Evolutionary conservation across 2,797 vertebrate genomes (phyloP), one percentile per base, ranked within the genome.

Genomic region (Champsocephalus esox): DNA sequence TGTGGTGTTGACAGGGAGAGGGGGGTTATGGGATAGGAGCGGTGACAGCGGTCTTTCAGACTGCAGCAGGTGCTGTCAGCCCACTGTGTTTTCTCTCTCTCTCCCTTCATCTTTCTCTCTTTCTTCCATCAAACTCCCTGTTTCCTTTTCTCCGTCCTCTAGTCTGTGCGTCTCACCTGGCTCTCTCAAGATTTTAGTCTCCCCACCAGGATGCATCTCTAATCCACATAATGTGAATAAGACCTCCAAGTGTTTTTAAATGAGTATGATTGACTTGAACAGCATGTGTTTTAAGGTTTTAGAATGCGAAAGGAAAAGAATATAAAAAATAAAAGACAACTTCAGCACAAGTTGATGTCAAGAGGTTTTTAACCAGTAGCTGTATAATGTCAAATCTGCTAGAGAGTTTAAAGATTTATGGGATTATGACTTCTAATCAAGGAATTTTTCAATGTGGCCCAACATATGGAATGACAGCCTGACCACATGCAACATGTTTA

Each of bases 21-120:
- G 73, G 70, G 78, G 81, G 58, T 70, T 81, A 48, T 74, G 77
- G 82, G 81, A 84, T 69, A 70, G 74, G 72, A 83, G 73, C 49
- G 45, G 71, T 46, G 79, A 86, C 83, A 87, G 81, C 55, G 1
- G 80, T 50, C 75, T 85, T 87, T 89, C 73, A 84, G 78, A 70
- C 68, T 67, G 66, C 77, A 88, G 88, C 87, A 90, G 87, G 89
- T 88, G 82, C 86, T 85, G 79, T 88, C 82, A 85, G 71, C 68
- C 66, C n/a, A 38, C 75, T 71, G 72, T 76, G 55, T 54, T 71
- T 45, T 46, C 49, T 72, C 66, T 70, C 57, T 74, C 75, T 79
- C 21, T n/a, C 16, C 41, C 67, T 57, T 77, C 73, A 68, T 85
- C n/a, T 70, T 75, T 57, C 45, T 64, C n/a, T 64, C 43, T 61